A percentile compares a stretch with the other conserved stretches of the same genome.
These are phyloP conservation scores for Ceratoteleas bidentatus DNA, from an alignment of 1,140 invertebrate genomes.

Conservation along the genomic window DNA sequence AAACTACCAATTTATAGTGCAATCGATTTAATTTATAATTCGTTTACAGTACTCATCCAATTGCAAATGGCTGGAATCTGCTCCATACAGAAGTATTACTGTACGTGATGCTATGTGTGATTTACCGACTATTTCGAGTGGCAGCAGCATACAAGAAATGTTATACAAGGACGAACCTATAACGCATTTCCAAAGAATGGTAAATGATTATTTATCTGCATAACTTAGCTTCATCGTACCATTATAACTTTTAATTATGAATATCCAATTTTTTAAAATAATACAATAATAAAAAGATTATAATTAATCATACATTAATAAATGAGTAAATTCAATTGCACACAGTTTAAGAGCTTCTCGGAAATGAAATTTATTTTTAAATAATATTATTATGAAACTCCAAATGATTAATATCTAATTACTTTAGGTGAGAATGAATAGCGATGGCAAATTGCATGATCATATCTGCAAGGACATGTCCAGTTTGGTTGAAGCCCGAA, in stretches of 20 bases:
- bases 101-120: conserved; percentile 92
- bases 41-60: conserved; percentile 75
- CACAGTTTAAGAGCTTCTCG: too few species aligned
- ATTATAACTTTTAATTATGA: too few species aligned
- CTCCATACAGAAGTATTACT: conserved; percentile 88
- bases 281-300: too few species aligned
- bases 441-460: conserved; percentile 84
- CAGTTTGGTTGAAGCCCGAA: conserved; percentile 89
- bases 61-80: conserved; percentile 83
- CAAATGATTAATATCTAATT: not conserved
- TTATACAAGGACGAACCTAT: conserved; percentile 87
- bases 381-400: not conserved
- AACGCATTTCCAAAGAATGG: conserved; percentile 89
- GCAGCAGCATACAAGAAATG: conserved; percentile 87
- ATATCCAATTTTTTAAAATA: too few species aligned
- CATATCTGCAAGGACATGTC: conserved; percentile 95
- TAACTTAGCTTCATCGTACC: too few species aligned
- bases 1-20: not conserved
- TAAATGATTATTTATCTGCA: too few species aligned
- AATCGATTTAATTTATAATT: conserved; percentile 16
- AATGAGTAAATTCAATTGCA: too few species aligned
- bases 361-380: too few species aligned
- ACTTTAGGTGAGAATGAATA: conserved; percentile 76
- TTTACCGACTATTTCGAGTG: conserved; percentile 89
- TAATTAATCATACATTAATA: not conserved